A percentile compares a stretch with the other conserved stretches of the same genome.
Evolutionary conservation across 2,888 invertebrate species (phyloP).

Genomic region (Hoplodrina blanda): DNA sequence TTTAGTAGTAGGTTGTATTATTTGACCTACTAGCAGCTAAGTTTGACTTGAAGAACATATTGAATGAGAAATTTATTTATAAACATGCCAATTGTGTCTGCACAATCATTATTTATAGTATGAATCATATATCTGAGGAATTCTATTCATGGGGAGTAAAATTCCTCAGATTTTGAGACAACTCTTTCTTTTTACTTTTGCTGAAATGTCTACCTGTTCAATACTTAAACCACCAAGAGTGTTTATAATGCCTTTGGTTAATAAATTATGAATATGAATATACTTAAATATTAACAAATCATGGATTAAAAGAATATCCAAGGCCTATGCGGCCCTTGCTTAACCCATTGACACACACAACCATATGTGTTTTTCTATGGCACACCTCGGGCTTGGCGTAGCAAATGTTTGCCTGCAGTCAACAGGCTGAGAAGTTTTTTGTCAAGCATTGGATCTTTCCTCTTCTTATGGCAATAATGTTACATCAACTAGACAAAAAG

Average conservation of each 20-base stretch:
- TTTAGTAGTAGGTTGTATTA: not conserved
- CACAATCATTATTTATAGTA: conserved; percentile 4
- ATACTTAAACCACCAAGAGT: not conserved
- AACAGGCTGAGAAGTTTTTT: too few species aligned
- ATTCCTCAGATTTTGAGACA: not conserved
- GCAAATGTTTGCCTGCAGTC: too few species aligned
- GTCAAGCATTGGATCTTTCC: not conserved
- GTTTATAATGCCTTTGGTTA: not conserved
- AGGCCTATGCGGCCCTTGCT: not conserved
- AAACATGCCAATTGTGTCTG: not conserved
- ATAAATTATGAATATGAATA: too few species aligned
- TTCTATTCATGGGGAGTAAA: not conserved
- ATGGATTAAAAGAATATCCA: not conserved
- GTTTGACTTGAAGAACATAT: not conserved
- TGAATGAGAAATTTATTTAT: conserved; percentile 10
- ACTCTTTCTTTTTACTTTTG: not conserved
- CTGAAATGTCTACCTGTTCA: not conserved
- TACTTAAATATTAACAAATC: not conserved
- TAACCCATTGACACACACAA: not conserved
- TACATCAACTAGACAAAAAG: not conserved
- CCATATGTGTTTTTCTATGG: too few species aligned
- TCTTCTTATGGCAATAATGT: not conserved
- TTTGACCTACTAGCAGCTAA: not conserved
- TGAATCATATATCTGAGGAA: conserved; percentile 1
- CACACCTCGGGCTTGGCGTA: too few species aligned